Evolutionary conservation across 2,113 vertebrate genomes (phyloP).

Genomic region (Tinamus guttatus): DNA sequence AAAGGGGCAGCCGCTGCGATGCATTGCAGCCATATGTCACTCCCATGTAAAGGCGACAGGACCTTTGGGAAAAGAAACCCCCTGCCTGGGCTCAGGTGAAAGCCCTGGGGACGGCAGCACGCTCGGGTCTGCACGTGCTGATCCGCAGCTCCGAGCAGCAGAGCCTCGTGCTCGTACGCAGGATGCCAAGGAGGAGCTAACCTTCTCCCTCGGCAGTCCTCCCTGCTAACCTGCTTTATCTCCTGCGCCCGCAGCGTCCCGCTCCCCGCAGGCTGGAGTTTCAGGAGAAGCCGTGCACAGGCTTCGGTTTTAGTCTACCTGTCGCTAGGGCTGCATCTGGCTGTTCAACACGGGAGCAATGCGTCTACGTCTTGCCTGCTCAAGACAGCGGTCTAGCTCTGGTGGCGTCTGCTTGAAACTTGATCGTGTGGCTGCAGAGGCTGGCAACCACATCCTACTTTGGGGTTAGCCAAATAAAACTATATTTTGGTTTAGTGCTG

Average conservation of each 20-base stretch:
- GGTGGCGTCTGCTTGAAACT: constrained; percentile 76
- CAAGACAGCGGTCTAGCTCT: constrained; percentile 64
- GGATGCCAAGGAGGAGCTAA: not conserved
- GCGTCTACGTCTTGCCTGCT: constrained; percentile 42
- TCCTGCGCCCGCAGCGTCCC: not conserved
- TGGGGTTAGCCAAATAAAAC: constrained; percentile 86
- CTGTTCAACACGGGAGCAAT: constrained; percentile 61
- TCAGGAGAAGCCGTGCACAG: not conserved
- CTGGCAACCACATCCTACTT: constrained; percentile 84
- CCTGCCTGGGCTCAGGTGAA: not conserved
- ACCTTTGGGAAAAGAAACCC: not conserved
- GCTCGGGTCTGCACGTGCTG: not conserved
- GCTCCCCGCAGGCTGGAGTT: fast-evolving
- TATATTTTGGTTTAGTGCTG: constrained; percentile 78
- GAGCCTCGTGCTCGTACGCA: not conserved
- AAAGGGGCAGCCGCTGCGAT: not conserved
- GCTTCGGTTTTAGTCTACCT: not conserved
- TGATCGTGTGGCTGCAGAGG: constrained; percentile 81
- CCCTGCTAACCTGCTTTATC: not conserved
- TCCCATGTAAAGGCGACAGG: not conserved
- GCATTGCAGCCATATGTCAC: not conserved
- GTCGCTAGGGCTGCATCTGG: constrained; percentile 73
- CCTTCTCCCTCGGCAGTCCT: not conserved
- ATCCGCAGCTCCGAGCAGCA: not conserved
- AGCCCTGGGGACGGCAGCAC: not conserved